These are phyloP conservation scores for Venusia cambrica DNA, from an alignment of 2,888 invertebrate genomes.

Conservation along the genomic window DNA sequence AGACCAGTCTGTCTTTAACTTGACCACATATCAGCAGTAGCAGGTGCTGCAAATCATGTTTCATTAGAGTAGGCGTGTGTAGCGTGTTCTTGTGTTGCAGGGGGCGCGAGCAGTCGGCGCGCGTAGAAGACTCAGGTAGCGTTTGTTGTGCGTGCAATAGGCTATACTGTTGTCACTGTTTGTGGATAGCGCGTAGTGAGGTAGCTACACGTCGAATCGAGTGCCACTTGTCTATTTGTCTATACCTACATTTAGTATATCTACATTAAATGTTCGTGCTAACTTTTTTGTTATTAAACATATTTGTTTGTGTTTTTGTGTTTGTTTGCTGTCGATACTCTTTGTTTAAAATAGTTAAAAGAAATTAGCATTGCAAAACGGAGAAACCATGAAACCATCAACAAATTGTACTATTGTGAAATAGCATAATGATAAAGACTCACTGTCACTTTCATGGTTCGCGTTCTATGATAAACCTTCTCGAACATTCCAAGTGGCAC, in stretches of 20 bases:
- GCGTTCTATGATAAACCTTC: background rate
- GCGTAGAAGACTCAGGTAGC: constrained; percentile 77
- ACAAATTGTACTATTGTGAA: too few species aligned
- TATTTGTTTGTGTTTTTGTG: too few species aligned
- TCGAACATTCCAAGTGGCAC: constrained; percentile 43
- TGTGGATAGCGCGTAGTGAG: constrained; percentile 76
- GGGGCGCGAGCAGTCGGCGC: constrained; percentile 71
- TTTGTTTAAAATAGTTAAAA: too few species aligned
- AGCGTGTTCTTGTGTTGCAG: constrained; percentile 80
- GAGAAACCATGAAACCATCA: too few species aligned
- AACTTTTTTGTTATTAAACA: background rate
- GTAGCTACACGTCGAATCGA: constrained; percentile 64
- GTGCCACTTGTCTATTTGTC: constrained; percentile 23
- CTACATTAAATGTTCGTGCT: constrained; percentile 2
- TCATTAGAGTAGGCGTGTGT: constrained; percentile 63
- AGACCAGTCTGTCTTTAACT: background rate
- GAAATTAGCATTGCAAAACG: too few species aligned
- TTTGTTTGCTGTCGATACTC: too few species aligned
- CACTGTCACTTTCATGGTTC: too few species aligned
- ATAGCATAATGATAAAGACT: too few species aligned
- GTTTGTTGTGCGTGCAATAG: constrained; percentile 81
- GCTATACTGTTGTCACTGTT: constrained; percentile 80
- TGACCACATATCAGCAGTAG: background rate
- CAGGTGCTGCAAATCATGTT: constrained; percentile 1
- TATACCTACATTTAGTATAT: constrained; percentile 1